Base-by-base conservation (phyloP, 1,140 invertebrate species). In the Drosophila orena region DNA sequence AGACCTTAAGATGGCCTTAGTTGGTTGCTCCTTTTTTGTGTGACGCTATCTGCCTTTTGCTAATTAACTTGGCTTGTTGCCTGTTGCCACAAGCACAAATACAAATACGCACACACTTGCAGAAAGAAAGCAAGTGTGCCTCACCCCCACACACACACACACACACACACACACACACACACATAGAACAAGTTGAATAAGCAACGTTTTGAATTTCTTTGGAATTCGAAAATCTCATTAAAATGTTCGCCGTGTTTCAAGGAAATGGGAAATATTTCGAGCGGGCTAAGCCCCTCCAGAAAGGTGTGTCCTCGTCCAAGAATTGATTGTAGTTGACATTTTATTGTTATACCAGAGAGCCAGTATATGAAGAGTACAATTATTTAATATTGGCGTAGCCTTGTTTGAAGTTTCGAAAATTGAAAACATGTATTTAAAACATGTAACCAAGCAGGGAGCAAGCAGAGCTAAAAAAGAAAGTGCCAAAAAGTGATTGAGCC, bases 41-140 rank as follows among this genome's bases (percentile, higher is more conserved):
- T 70, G 81, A 86, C 81, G 81, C 69, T 85, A 85, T 85, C 81
- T 85, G 81, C 77, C 85, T 85, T 86, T 85, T 85, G 81, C 81
- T 85, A 85, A 85, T 85, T 85, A 85, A 86, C 81, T 85, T 86
- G 81, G 81, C 77, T 70, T 70, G 64, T 69, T 84, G 81, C 72
- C 65, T 85, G 61, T 77, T 79, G 49, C 80, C 65, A 58, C 57
- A 65, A 72, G 43, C 37, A 52, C 58, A 47, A 47, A 27, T 27
- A 27, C 46, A 12, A 22, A 24, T 14, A 43, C 22, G 46, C 24
- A 46, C 15, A 42, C 24, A 69, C 50, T 54, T 12, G 37, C 30
- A 44, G 37, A 38, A 7, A 27, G 5, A 56, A 10, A 22, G 49
- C 55, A 20, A 42, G 49, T 49, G 69, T 22, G 24, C 6, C 46